Evolutionary conservation across 2,888 invertebrate genomes (phyloP), one percentile per base, ranked within the genome.

Genomic region (Campopleginae sp.): DNA sequence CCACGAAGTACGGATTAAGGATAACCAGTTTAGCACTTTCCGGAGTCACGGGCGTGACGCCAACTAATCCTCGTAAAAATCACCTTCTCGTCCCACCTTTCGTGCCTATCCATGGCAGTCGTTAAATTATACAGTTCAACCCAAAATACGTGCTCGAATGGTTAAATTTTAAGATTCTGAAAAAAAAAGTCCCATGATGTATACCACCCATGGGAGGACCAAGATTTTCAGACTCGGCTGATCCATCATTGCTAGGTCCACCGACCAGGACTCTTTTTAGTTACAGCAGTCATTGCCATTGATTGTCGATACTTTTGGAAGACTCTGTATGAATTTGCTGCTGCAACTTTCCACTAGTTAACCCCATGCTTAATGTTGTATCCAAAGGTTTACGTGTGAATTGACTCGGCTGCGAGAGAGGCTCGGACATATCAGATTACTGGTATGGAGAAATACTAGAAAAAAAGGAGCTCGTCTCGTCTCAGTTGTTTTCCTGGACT

Each of bases 11-110:
- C n/a, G 79, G 79, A 71, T 79, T 71, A 79, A 79, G 79, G 79
- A 79, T 71, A 79, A 68, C 70, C 79, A 79, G 79, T 79, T 79
- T 71, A 79, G 54, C 71, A 79, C 79, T 79, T 79, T 79, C 70
- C 46, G 44, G 33, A 70, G 79, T 71, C 79, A 71, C 61, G 70
- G 71, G 70, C 61, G 70, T 79, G 79, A 71, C 79, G 79, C 70
- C 48, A 79, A 79, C 58, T 79, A 79, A 79, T 71, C 71, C 79
- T 79, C 46, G 79, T 54, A 78, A 78, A 78, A 78, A 70, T 78
- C 27, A 44, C 46, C 76, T 48, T 33, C 46, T 6, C 51, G n/a
- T 70, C 27, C 31, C 70, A 17, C 48, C 46, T 31, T 48, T 31
- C 23, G 54, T 17, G 33, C 38, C 27, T 65, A 63, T 80, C 66